Evolutionary conservation across 2,888 invertebrate genomes (phyloP).

Genomic region (Agrochola lychnidis): DNA sequence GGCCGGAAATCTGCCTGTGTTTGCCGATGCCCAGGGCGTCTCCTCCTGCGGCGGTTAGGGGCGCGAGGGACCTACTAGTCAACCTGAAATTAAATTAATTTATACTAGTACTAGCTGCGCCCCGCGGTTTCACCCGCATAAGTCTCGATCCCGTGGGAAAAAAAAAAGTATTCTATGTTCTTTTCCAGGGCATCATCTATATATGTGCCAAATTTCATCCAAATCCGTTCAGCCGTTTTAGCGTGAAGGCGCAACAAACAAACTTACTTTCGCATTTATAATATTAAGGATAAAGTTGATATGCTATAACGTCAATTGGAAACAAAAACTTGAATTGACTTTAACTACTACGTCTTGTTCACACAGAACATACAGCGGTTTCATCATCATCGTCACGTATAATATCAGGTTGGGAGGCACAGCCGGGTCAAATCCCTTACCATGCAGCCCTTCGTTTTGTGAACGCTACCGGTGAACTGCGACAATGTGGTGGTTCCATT

Average conservation of each 20-base stretch:
- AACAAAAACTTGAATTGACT: not conserved
- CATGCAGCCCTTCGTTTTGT: slow-evolving; percentile 37
- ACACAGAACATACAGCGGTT: not conserved
- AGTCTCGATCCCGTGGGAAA: no score
- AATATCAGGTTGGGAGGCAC: slow-evolving; percentile 28
- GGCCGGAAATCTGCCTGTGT: no score
- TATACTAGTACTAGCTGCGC: not conserved
- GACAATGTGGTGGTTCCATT: slow-evolving; percentile 33
- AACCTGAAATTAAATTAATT: not conserved
- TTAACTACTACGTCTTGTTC: not conserved
- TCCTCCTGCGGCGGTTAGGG: no score
- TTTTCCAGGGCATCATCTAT: no score
- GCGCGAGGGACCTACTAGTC: not conserved
- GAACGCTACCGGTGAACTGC: not conserved
- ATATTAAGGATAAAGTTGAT: no score
- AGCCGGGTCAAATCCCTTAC: slow-evolving; percentile 16
- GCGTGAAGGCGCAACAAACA: no score
- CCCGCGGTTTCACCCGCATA: no score
- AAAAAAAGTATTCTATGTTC: no score
- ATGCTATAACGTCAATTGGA: not conserved
- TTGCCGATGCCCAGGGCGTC: no score
- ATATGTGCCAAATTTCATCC: no score
- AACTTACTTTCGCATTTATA: no score
- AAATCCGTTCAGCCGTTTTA: no score
- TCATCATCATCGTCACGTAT: not conserved